Percentiles rank a stretch among this genome's conserved stretches.
phyloP scores from a whole-genome alignment of 2,113 vertebrate species.

The Chunga burmeisteri region DNA sequence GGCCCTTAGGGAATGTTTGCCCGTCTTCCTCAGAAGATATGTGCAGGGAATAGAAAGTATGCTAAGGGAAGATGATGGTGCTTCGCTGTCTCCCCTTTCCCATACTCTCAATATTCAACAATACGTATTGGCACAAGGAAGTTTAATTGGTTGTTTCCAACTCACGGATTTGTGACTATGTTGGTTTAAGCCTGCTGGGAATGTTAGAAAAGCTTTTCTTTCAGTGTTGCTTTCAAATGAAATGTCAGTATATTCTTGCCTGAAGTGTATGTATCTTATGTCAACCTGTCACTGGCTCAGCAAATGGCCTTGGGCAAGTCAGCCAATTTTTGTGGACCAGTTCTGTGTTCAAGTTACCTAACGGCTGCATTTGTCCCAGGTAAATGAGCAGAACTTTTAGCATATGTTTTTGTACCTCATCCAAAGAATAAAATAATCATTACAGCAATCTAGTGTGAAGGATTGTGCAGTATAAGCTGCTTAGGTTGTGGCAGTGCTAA shows the following conservation, averaged over 20 bases:
- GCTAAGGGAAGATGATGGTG: neutral
- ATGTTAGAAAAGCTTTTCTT: neutral
- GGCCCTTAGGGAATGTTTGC: neutral
- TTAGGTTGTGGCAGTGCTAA: neutral
- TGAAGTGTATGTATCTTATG: neutral
- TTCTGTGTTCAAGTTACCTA: neutral
- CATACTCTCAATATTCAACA: neutral
- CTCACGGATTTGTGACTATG: neutral
- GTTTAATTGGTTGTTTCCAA: neutral
- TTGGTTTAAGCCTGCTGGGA: neutral
- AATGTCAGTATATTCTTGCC: neutral
- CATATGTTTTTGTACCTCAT: neutral
- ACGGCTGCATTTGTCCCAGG: neutral
- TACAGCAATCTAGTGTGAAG: neutral
- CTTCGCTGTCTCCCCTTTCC: neutral
- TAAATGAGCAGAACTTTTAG: neutral
- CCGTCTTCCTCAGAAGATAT: neutral
- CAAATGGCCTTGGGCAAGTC: neutral
- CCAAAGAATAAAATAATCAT: neutral
- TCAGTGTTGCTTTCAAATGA: neutral
- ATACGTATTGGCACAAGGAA: neutral
- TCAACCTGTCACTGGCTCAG: neutral
- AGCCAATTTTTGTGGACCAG: neutral
- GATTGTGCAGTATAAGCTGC: neutral
- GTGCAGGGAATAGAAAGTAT: neutral